Evolutionary conservation across 1,140 invertebrate species (phyloP).

Genomic region (Drosophila albomicans): DNA sequence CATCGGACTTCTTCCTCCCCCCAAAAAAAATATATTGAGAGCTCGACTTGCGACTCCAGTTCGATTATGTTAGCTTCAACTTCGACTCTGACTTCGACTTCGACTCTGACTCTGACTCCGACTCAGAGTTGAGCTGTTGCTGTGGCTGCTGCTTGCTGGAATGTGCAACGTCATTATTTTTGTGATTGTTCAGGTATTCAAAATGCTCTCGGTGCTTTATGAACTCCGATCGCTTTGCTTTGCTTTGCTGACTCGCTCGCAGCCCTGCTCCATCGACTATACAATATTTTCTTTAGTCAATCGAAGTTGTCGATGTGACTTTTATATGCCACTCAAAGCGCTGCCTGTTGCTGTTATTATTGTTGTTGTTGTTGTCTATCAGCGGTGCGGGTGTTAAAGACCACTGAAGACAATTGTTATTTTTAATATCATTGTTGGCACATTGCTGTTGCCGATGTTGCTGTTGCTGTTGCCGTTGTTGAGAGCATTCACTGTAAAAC

Average conservation of each 20-base stretch:
- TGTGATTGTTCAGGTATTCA: conserved; percentile 83
- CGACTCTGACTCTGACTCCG: conserved; percentile 14
- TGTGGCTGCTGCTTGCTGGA: conserved; percentile 53
- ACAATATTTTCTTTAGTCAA: conserved; percentile 84
- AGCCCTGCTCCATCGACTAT: conserved; percentile 42
- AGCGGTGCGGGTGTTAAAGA: conserved; percentile 82
- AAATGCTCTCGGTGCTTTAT: conserved; percentile 64
- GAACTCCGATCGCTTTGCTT: conserved; percentile 32
- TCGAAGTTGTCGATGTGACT: conserved; percentile 83
- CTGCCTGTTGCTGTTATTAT: conserved; percentile 49
- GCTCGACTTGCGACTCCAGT: conserved; percentile 28
- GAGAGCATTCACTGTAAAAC: conserved; percentile 71
- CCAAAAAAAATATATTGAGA: neutral
- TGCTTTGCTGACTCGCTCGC: conserved; percentile 20
- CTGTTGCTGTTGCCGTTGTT: conserved; percentile 30
- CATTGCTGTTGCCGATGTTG: conserved; percentile 40
- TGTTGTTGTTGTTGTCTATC: conserved; percentile 73
- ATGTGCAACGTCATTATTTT: conserved; percentile 83
- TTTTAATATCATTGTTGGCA: conserved; percentile 81
- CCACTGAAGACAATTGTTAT: conserved; percentile 83
- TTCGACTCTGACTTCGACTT: conserved; percentile 1
- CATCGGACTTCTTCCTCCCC: neutral
- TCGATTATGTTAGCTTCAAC: conserved; percentile 25
- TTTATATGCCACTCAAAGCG: conserved; percentile 81
- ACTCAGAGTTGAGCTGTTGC: conserved; percentile 11